Evolutionary conservation across 2,113 vertebrate genomes (phyloP).

Genomic region (Apus apus): DNA sequence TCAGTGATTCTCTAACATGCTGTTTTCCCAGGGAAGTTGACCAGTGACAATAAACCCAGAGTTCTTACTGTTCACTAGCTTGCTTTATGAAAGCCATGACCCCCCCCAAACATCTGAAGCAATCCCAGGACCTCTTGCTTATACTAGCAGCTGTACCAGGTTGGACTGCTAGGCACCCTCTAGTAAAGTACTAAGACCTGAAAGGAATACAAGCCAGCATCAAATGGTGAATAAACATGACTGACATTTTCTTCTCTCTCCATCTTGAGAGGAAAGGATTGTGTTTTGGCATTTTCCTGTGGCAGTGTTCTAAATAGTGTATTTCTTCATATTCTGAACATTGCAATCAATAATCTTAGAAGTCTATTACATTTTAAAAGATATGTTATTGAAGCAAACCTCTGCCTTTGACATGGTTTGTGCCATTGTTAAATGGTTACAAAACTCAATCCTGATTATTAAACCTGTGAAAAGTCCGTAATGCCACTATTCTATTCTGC

Average conservation of each 20-base stretch:
- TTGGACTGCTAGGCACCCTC: background rate
- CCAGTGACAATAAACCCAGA: constrained; percentile 48
- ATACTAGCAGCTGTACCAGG: background rate
- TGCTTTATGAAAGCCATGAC: background rate
- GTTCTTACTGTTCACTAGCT: constrained; percentile 42
- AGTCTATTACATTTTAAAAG: background rate
- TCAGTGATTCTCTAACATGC: constrained; percentile 22
- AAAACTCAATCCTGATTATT: background rate
- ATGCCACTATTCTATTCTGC: background rate
- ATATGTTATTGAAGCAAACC: constrained; percentile 10
- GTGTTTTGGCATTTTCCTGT: background rate
- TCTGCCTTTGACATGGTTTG: background rate
- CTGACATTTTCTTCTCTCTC: background rate
- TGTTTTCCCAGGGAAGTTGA: constrained; percentile 59
- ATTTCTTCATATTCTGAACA: background rate
- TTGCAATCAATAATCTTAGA: background rate
- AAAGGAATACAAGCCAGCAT: background rate
- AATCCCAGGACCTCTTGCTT: constrained; percentile 40
- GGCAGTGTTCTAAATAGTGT: background rate
- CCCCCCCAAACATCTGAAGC: constrained; percentile 33
- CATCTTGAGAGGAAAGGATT: background rate
- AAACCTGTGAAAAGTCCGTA: background rate
- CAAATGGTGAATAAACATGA: background rate
- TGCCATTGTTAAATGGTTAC: background rate
- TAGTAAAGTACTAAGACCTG: background rate